These are phyloP conservation scores for Hofmannophila pseudospretella DNA, from an alignment of 2,888 invertebrate genomes.

Conservation along the genomic window DNA sequence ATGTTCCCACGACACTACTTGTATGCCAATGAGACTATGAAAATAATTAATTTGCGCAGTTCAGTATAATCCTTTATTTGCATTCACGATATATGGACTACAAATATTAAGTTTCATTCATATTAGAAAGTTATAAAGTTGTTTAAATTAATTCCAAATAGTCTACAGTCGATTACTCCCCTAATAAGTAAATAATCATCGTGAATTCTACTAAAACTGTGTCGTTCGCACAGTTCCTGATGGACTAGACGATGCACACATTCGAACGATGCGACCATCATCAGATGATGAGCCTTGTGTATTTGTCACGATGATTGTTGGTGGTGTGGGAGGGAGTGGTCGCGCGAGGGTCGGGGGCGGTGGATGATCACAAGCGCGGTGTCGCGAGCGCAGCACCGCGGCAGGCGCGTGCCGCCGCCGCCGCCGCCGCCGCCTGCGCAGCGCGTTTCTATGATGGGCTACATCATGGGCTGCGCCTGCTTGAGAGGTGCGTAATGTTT, in stretches of 20 bases:
- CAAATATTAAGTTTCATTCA: too few relatives aligned
- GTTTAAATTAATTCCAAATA: too few relatives aligned
- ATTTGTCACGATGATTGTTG: slow-evolving; percentile 5
- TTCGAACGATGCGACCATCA: background rate
- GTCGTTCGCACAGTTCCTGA: too few relatives aligned
- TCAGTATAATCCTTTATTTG: too few relatives aligned
- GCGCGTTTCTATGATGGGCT: slow-evolving; percentile 89
- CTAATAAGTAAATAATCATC: too few relatives aligned
- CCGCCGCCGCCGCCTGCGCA: slow-evolving; percentile 51
- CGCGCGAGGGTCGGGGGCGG: slow-evolving; percentile 48
- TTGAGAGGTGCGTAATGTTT: slow-evolving; percentile 83
- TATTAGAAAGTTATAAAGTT: too few relatives aligned
- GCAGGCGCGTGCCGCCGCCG: slow-evolving; percentile 69
- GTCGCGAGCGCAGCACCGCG: slow-evolving; percentile 52
- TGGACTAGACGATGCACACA: slow-evolving; percentile 1
- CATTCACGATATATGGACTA: too few relatives aligned
- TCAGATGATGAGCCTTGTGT: background rate
- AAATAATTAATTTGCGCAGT: background rate
- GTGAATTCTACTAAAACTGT: too few relatives aligned
- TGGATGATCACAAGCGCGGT: slow-evolving; percentile 51
- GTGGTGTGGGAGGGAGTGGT: slow-evolving; percentile 32
- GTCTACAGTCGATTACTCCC: too few relatives aligned
- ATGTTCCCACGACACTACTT: slow-evolving; percentile 22
- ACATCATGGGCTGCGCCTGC: slow-evolving; percentile 96
- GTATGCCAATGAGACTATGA: background rate